phyloP scores from a whole-genome alignment of 2,113 vertebrate species.

The Silurus asotus region DNA sequence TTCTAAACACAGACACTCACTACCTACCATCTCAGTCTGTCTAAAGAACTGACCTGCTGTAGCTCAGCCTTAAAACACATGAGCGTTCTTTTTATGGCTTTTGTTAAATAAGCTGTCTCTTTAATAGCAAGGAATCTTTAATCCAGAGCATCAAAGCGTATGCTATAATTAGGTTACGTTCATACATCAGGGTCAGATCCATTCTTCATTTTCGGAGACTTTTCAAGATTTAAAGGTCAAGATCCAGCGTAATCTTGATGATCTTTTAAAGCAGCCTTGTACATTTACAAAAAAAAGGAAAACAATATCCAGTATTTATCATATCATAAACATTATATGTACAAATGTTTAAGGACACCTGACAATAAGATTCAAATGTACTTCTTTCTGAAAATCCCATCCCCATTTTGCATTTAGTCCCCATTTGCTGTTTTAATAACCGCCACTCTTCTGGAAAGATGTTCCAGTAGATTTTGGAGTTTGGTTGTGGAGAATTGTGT shows the following conservation, averaged over 20 bases:
- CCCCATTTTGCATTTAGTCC: too few species aligned
- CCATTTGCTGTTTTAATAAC: too few species aligned
- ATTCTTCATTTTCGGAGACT: neutral
- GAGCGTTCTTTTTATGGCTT: neutral
- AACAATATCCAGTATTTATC: too few species aligned
- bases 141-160: neutral
- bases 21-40: neutral
- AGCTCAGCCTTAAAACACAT: conserved; percentile 3
- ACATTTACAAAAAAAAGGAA: neutral
- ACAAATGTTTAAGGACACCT: too few species aligned
- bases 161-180: neutral
- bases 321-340: too few species aligned
- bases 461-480: too few species aligned
- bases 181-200: neutral
- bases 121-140: neutral
- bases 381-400: too few species aligned
- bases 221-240: neutral
- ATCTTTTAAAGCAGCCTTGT: neutral
- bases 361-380: too few species aligned
- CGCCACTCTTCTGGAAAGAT: too few species aligned
- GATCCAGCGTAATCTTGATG: neutral
- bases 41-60: neutral
- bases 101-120: neutral
- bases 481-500: too few species aligned
- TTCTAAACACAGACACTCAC: neutral